Evolutionary conservation across 2,888 invertebrate genomes (phyloP).

Genomic region (Papilio demoleus): DNA sequence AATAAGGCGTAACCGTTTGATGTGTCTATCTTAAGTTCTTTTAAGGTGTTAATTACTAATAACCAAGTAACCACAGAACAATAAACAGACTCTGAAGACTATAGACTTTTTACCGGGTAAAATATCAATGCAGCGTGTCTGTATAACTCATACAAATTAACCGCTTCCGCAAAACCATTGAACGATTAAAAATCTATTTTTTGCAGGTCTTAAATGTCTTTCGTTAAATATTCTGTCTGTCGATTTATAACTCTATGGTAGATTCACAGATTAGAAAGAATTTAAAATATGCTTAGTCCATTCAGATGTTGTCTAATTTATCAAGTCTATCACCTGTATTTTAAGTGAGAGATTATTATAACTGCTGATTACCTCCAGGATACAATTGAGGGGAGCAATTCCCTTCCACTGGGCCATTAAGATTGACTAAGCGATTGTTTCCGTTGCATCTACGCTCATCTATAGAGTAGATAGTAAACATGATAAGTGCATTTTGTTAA

Average conservation of each 20-base stretch:
- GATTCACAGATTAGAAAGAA: not conserved
- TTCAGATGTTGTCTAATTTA: not conserved
- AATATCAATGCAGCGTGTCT: too few species aligned
- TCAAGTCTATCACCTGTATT: not conserved
- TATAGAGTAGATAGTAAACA: not conserved
- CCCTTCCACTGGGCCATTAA: conserved; percentile 60
- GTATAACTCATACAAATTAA: too few species aligned
- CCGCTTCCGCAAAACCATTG: too few species aligned
- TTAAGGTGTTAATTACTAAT: not conserved
- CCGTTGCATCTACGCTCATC: conserved; percentile 48
- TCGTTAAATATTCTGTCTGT: not conserved
- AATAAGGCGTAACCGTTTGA: not conserved
- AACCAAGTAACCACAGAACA: not conserved
- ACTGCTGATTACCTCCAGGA: not conserved
- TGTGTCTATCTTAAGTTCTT: conserved; percentile 9
- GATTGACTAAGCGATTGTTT: conserved; percentile 66
- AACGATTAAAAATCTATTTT: too few species aligned
- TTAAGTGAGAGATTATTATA: too few species aligned
- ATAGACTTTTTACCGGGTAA: too few species aligned
- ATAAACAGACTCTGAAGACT: too few species aligned
- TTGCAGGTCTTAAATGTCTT: too few species aligned
- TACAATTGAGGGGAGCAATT: conserved; percentile 51
- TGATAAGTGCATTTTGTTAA: not conserved
- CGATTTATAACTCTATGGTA: not conserved
- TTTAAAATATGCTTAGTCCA: not conserved